phyloP scores from a whole-genome alignment of 92 coral and sea anemone species.

The Desmophyllum pertusum region DNA sequence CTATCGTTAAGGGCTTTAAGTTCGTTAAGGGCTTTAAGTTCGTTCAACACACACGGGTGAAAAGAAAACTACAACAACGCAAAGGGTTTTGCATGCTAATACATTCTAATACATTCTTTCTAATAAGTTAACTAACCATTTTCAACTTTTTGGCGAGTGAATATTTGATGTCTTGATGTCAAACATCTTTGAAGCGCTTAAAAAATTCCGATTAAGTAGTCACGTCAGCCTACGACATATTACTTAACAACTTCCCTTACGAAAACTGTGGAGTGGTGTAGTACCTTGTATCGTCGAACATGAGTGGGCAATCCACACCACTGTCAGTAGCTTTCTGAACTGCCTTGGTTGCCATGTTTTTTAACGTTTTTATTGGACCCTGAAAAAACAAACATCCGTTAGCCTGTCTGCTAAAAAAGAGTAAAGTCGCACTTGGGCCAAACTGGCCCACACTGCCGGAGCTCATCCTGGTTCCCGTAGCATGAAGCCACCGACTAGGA shows the following conservation, averaged over 20 bases:
- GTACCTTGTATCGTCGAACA: conserved; percentile 95
- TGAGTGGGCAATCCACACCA: conserved; percentile 94
- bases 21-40: too few species aligned
- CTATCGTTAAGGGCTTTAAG: too few species aligned
- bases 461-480: too few species aligned
- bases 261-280: background rate
- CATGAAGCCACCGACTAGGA: too few species aligned
- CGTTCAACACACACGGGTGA: background rate
- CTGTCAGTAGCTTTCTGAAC: conserved; percentile 67
- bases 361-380: conserved; percentile 90
- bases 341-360: conserved; percentile 78
- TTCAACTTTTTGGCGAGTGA: background rate
- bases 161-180: too few species aligned
- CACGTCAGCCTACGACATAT: too few species aligned
- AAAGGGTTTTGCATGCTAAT: background rate
- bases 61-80: background rate
- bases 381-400: conserved; percentile 1
- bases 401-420: too few species aligned
- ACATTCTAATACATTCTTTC: too few species aligned
- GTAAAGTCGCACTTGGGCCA: too few species aligned
- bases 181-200: too few species aligned
- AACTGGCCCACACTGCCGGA: too few species aligned
- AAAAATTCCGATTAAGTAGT: too few species aligned
- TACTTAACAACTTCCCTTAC: background rate
- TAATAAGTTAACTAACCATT: background rate